Evolutionary conservation across 2,113 vertebrate species (phyloP).

Genomic region (Turdus rufiventris): DNA sequence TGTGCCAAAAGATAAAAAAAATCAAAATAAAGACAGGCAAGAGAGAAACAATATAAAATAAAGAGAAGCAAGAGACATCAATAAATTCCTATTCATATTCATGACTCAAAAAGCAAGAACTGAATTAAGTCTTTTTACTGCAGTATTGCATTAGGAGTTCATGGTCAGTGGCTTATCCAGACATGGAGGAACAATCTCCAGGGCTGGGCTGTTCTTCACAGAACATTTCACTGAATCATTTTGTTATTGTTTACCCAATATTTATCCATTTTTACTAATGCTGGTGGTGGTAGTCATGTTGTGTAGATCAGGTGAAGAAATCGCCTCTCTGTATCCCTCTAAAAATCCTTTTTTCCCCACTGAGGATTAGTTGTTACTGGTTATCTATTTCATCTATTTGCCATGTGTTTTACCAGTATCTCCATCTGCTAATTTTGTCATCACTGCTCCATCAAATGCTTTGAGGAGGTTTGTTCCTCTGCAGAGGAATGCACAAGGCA

Average conservation of each 20-base stretch:
- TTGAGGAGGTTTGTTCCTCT: neutral
- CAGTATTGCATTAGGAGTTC: neutral
- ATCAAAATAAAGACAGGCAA: neutral
- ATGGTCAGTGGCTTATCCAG: neutral
- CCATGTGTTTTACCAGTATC: neutral
- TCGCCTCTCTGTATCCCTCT: neutral
- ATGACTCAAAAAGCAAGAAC: neutral
- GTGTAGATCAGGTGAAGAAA: neutral
- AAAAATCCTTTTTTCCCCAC: neutral
- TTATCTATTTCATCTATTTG: neutral
- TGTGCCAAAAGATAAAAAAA: neutral
- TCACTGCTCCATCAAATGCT: neutral
- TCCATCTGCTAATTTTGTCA: neutral
- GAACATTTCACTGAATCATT: neutral
- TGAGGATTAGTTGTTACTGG: fast-evolving
- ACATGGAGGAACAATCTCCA: neutral
- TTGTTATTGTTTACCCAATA: neutral
- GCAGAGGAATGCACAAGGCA: neutral
- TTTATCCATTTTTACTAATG: neutral
- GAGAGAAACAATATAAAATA: neutral
- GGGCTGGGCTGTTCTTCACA: neutral
- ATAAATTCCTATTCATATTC: neutral
- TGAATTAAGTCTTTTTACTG: neutral
- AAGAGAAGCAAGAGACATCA: neutral
- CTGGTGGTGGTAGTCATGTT: fast-evolving